Evolutionary conservation across 2,888 invertebrate genomes (phyloP).

Genomic region (Galerucella calmariensis): DNA sequence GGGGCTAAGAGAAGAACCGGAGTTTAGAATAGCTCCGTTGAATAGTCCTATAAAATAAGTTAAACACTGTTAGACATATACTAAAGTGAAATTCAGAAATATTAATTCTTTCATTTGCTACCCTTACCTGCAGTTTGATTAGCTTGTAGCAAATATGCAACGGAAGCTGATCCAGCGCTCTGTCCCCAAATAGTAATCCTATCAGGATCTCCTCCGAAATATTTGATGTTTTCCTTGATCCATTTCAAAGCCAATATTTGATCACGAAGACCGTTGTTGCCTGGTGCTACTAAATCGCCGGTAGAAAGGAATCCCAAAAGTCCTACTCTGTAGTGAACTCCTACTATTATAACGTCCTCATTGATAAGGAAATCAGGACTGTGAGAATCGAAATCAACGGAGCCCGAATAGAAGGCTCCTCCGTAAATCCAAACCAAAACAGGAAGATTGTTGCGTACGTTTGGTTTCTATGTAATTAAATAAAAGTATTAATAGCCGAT

Average conservation of each 20-base stretch:
- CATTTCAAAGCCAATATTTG: conserved; percentile 76
- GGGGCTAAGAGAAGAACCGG: conserved; percentile 55
- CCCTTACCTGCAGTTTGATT: conserved; percentile 28
- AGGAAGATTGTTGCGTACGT: conserved; percentile 50
- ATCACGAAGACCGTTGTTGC: conserved; percentile 80
- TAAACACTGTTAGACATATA: neutral
- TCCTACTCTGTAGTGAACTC: conserved; percentile 77
- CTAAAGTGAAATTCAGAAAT: too few relatives aligned
- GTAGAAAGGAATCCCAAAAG: conserved; percentile 76
- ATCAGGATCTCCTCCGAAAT: conserved; percentile 77
- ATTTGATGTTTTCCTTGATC: conserved; percentile 74
- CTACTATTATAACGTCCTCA: conserved; percentile 73
- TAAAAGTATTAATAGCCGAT: neutral
- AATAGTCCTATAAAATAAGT: conserved; percentile 46
- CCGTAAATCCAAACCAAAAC: conserved; percentile 64
- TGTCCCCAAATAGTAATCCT: conserved; percentile 75
- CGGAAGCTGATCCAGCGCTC: conserved; percentile 75
- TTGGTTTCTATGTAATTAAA: conserved; percentile 16
- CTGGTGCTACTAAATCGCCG: conserved; percentile 74
- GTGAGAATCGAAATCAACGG: conserved; percentile 50
- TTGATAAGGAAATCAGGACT: conserved; percentile 68
- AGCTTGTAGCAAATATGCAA: conserved; percentile 35
- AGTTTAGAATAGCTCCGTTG: conserved; percentile 54
- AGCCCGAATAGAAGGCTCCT: conserved; percentile 61
- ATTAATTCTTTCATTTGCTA: neutral